Percentiles rank a stretch among this genome's conserved stretches.
Evolutionary conservation across 2,113 vertebrate species (phyloP).

Genomic region (Carollia perspicillata): DNA sequence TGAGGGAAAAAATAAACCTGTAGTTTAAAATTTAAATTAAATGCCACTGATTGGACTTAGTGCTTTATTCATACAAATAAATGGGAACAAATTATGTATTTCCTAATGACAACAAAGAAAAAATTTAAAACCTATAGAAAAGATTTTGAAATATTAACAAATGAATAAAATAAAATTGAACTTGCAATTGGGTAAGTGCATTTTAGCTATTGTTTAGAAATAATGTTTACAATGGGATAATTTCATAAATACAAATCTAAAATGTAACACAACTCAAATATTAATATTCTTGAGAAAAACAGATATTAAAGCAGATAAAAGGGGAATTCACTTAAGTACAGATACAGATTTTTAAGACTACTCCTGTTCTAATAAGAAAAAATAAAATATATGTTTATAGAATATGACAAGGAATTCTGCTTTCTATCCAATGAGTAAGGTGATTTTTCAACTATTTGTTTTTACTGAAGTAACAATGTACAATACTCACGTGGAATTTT

Average conservation of each 20-base stretch:
- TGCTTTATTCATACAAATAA: not conserved
- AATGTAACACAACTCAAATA: not conserved
- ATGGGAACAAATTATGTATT: not conserved
- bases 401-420: not conserved
- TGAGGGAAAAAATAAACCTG: not conserved
- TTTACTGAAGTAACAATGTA: not conserved
- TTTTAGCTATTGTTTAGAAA: not conserved
- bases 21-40: slow-evolving; percentile 7
- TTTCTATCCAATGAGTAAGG: not conserved
- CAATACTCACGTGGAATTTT: slow-evolving; percentile 96
- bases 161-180: not conserved
- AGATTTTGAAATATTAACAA: not conserved
- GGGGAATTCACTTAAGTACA: not conserved
- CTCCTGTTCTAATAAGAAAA: not conserved
- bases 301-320: not conserved
- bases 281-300: not conserved
- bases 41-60: not conserved
- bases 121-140: not conserved
- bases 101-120: not conserved
- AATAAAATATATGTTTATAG: not conserved
- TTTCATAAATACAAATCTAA: not conserved
- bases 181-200: not conserved
- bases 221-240: not conserved
- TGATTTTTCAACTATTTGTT: not conserved
- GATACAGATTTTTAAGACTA: not conserved